Conservation (phyloP, 1,140 invertebrate genomes). For the Doryteuthis pealeii region DNA sequence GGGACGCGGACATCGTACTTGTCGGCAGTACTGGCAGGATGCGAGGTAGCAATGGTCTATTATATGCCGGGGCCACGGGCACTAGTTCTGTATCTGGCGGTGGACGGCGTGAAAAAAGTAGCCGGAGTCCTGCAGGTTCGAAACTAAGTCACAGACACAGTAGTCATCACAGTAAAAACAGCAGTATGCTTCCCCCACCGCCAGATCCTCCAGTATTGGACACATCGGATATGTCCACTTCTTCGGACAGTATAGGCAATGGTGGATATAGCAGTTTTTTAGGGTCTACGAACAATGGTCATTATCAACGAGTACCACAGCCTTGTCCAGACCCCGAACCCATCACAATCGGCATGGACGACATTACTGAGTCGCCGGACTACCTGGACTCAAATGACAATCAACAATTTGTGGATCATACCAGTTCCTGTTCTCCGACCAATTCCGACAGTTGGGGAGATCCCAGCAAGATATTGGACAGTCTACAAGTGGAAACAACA, state of each 20-base stretch:
- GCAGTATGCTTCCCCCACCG: background rate
- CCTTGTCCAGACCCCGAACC: background rate
- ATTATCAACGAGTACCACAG: background rate
- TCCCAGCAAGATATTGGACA: background rate
- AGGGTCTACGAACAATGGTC: slow-evolving; percentile 3
- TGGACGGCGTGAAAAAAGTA: background rate
- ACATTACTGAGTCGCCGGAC: no score
- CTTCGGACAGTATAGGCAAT: background rate
- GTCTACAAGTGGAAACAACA: background rate
- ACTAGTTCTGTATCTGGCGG: background rate
- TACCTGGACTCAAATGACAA: background rate
- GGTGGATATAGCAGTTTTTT: slow-evolving; percentile 6
- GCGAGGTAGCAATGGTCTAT: background rate
- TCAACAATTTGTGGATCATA: background rate
- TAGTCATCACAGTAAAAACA: background rate
- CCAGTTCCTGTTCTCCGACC: slow-evolving; percentile 3
- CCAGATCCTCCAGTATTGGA: background rate
- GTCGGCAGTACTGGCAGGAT: background rate
- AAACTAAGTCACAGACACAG: background rate
- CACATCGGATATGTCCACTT: background rate
- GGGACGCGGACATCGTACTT: no score
- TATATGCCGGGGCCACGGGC: background rate
- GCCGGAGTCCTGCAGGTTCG: background rate
- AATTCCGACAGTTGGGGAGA: background rate
- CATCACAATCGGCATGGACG: no score